Evolutionary conservation across 2,888 invertebrate genomes (phyloP), one percentile per base, ranked within the genome.

Genomic region (Malacosoma neustria): DNA sequence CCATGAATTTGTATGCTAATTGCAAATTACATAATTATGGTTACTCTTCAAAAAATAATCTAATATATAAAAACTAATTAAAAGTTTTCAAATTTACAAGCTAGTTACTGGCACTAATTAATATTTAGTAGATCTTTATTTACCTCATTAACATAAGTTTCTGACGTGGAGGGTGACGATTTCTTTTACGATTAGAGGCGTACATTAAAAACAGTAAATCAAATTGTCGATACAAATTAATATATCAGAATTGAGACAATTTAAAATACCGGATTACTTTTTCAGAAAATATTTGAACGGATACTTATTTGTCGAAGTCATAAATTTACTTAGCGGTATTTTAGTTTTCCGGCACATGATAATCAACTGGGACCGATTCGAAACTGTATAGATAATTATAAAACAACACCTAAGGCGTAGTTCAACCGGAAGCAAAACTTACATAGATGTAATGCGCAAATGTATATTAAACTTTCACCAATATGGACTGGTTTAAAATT

Each of bases 401-500:
- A 65, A 69, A 69, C 61, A 62, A 58, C 67, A 72, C 73, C 74
- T 60, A 51, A 59, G 64, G 72, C 65, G 56, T 52, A 22, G 9
- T 50, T 49, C 46, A 47, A 61, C 62, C 75, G 79, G 77, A 77
- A 74, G 67, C 59, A 54, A 57, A 57, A 62, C 55, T 59, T 51
- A 47, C 53, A 54, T 51, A 68, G 66, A 69, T 72, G 72, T 69
- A 67, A 61, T 56, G 61, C 67, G 62, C 65, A 69, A 60, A 63
- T 60, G 64, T 52, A 42, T 51, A 45, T 14, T 40, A 50, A 62
- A 77, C 81, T 80, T 82, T 82, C 81, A 72, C 81, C 71, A 45
- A 46, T 51, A 49, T 46, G 54, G 57, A 75, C 74, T 63, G 66
- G 76, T 77, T 66, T 57, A 46, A 39, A 41, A 47, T 53, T 51